Base-by-base conservation (phyloP, 2,797 vertebrate species). In the Esox masquinongy region DNA sequence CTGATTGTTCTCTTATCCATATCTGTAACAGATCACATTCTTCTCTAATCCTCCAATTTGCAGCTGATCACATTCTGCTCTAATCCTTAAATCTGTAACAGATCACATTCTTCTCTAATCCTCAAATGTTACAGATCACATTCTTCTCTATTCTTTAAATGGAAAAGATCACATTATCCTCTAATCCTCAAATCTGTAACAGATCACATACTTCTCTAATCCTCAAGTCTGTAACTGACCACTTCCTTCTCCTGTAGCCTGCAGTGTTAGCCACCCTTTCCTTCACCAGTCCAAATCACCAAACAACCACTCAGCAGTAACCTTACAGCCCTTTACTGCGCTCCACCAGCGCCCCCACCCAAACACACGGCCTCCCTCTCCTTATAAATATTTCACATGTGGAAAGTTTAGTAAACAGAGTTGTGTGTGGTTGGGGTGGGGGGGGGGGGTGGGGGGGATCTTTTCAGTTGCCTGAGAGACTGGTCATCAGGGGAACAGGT, bases 371-470 rank as follows among this genome's bases (percentile, higher is more conserved):
- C 72, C 80, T 89, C 83, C 84, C 90, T 85, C 74, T 12, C 88
- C 92, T 94, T 92, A 91, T 92, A 94, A 94, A 94, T 91, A 93
- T 91, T 93, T 90, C 85, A 81, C 74, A 82, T 84, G 80, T 93
- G 88, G 92, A 94, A 95, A 94, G 93, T 94, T 94, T 92, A 92
- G 93, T 91, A 88, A 90, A 90, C 87, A 87, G 80, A 82, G 80
- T 83, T 74, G 72, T 61, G 50, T 47, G 43, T 47, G 43, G 43
- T 47, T 14, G 43, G 43, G 9, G 43, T 47, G 43, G 43, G 3
- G 29, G 29, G 29, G 29, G 29, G 9, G 12, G 6, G 9, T 47
- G 29, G 29, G 29, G 9, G 12, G 6, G 9, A 7, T 74, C 29
- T 79, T 47, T 47, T 47, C 43, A 47, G 86, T 79, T 85, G 84